Conservation (phyloP, 2,888 invertebrate species). For the Mythimna albipuncta region DNA sequence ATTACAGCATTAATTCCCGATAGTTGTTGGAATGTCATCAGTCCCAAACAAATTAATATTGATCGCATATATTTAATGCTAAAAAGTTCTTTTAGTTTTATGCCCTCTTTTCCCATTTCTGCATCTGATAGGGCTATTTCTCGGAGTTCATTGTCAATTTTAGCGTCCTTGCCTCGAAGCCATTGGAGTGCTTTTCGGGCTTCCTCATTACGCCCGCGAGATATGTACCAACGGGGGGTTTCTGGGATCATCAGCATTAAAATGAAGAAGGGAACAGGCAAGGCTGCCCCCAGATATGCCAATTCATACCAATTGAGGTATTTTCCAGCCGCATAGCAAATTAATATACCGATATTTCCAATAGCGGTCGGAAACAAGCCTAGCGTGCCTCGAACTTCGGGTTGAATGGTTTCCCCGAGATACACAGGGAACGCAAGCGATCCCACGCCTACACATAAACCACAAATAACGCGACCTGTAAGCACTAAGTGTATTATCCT, state of each 20-base stretch:
- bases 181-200: conserved; percentile 95
- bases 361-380: conserved; percentile 97
- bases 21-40: conserved; percentile 99
- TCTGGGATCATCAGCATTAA: conserved; percentile 97
- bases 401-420: conserved; percentile 97
- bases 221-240: conserved; percentile 97
- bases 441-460: conserved; percentile 96
- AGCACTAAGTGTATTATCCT: conserved; percentile 93
- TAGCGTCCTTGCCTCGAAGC: conserved; percentile 95
- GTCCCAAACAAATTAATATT: conserved; percentile 94
- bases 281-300: conserved; percentile 94
- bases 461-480: conserved; percentile 95
- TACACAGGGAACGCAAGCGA: conserved; percentile 97
- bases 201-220: conserved; percentile 93
- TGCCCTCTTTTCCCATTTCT: conserved; percentile 92
- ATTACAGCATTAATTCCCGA: conserved; percentile 99
- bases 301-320: conserved; percentile 95
- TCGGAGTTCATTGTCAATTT: conserved; percentile 94
- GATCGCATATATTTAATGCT: conserved; percentile 94
- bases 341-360: conserved; percentile 95
- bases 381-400: conserved; percentile 97
- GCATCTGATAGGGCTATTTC: conserved; percentile 94
- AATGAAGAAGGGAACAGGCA: conserved; percentile 95
- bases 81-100: conserved; percentile 92
- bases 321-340: conserved; percentile 95